Evolutionary conservation across 2,797 vertebrate species (phyloP).

Genomic region (Anguilla pacifica): DNA sequence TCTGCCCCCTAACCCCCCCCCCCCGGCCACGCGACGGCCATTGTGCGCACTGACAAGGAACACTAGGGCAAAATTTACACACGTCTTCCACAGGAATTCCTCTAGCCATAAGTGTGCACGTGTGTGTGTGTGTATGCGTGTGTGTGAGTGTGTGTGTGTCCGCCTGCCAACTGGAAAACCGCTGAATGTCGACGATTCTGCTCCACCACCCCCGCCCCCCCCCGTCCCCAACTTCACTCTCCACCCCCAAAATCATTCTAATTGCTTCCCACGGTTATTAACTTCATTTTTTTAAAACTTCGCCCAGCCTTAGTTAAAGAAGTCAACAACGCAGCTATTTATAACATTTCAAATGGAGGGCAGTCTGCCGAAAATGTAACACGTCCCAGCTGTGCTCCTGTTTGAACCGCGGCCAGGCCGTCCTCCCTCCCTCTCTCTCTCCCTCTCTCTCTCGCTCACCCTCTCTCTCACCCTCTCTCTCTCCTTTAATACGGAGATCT

Average conservation of each 20-base stretch:
- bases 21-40: neutral
- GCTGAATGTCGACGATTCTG: constrained; percentile 47
- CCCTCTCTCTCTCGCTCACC: constrained; percentile 61
- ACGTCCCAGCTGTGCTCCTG: constrained; percentile 97
- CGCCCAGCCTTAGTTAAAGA: constrained; percentile 87
- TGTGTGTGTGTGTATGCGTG: neutral
- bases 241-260: constrained; percentile 63
- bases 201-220: neutral
- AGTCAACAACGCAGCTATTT: constrained; percentile 90
- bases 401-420: constrained; percentile 91
- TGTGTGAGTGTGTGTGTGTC: constrained; percentile 19
- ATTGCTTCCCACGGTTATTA: constrained; percentile 93
- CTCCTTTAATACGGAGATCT: constrained; percentile 97
- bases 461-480: constrained; percentile 72
- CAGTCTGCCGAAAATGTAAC: constrained; percentile 97
- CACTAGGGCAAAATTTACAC: neutral
- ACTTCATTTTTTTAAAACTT: constrained; percentile 75
- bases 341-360: constrained; percentile 94
- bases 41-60: constrained; percentile 2
- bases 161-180: constrained; percentile 17
- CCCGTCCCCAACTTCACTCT: neutral
- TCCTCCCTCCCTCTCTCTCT: constrained; percentile 75
- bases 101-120: constrained; percentile 3
- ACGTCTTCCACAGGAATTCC: constrained; percentile 14
- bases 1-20: neutral